These are phyloP conservation scores for Cephalopterus ornatus DNA, from an alignment of 2,113 vertebrate genomes.

Conservation along the genomic window DNA sequence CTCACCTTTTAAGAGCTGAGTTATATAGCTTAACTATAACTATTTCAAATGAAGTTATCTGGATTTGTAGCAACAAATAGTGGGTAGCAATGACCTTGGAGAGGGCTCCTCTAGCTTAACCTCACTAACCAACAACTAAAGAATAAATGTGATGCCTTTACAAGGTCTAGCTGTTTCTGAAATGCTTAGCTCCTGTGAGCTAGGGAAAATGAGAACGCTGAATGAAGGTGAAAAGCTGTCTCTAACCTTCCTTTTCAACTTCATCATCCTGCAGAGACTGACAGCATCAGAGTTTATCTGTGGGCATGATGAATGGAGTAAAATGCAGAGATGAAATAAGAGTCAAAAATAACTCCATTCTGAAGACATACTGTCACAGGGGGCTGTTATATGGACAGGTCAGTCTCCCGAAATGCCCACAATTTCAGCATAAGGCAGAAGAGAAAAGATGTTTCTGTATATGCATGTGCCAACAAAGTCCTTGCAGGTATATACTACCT, in stretches of 20 bases:
- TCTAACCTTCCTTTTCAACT: background rate
- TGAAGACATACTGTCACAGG: background rate
- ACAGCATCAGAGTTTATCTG: background rate
- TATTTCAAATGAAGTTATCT: background rate
- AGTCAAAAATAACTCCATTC: background rate
- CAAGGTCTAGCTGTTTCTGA: rapidly evolving
- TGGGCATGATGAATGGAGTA: background rate
- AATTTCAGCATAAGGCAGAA: background rate
- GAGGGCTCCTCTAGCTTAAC: background rate
- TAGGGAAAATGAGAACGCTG: background rate
- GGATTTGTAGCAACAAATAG: background rate
- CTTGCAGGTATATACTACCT: background rate
- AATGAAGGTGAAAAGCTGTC: background rate
- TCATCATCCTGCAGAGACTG: background rate
- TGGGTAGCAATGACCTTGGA: background rate
- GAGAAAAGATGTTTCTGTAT: background rate
- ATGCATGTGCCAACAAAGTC: background rate
- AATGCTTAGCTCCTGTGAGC: background rate
- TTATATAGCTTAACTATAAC: rapidly evolving
- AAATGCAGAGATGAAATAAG: background rate
- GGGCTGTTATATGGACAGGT: background rate
- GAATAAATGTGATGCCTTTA: background rate
- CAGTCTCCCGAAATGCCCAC: background rate
- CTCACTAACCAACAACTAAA: background rate
- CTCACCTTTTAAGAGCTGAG: background rate